Conservation (phyloP, 2,797 vertebrate genomes). For the Eulemur rubriventer region DNA sequence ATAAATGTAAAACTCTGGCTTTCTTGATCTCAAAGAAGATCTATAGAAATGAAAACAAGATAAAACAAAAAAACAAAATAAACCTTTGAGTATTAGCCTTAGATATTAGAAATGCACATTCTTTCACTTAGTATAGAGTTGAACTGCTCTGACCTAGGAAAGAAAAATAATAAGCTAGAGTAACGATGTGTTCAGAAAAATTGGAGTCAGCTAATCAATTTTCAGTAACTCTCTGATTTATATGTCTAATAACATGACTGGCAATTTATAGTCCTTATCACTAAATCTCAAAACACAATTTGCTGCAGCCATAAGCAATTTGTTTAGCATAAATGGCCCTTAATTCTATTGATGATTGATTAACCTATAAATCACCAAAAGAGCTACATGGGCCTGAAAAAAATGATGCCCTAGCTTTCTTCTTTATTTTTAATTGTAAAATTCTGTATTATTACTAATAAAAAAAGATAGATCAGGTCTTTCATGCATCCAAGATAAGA, state of each 20-base stretch:
- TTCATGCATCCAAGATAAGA: not conserved
- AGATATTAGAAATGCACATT: conserved; percentile 61
- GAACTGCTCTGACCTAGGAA: conserved; percentile 75
- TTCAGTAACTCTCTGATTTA: conserved; percentile 85
- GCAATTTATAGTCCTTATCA: conserved; percentile 82
- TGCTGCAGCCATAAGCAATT: conserved; percentile 78
- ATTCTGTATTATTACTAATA: conserved; percentile 50
- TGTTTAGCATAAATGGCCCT: conserved; percentile 82
- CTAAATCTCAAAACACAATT: conserved; percentile 84
- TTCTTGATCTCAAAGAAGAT: conserved; percentile 52
- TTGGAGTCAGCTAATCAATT: conserved; percentile 84
- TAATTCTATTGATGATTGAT: conserved; percentile 84
- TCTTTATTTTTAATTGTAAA: conserved; percentile 62
- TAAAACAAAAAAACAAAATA: not conserved
- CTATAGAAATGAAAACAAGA: conserved; percentile 54
- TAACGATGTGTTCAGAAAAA: conserved; percentile 79
- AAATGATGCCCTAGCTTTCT: conserved; percentile 29
- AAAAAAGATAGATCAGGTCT: conserved; percentile 45
- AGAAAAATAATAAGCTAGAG: conserved; percentile 78
- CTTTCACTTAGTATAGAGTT: conserved; percentile 69
- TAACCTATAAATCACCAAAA: conserved; percentile 83
- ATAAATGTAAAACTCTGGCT: conserved; percentile 64
- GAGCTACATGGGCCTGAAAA: conserved; percentile 61
- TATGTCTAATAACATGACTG: conserved; percentile 83
- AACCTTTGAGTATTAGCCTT: conserved; percentile 69